These are phyloP conservation scores for Andrena bucephala DNA, from an alignment of 2,888 invertebrate genomes.

Conservation along the genomic window DNA sequence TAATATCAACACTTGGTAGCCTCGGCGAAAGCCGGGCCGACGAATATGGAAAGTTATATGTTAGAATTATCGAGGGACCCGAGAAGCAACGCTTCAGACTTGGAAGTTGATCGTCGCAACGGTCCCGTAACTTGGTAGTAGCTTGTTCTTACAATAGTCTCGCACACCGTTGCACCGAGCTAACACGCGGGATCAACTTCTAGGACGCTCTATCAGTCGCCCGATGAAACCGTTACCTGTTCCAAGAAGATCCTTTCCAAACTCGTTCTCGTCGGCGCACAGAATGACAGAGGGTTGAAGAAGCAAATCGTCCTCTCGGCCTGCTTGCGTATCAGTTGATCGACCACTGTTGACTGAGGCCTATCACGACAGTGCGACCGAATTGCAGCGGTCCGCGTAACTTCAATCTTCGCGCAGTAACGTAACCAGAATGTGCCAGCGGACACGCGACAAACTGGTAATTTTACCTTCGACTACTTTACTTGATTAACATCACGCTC, in stretches of 20 bases:
- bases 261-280: neutral
- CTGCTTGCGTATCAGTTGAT: conserved; percentile 31
- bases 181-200: neutral
- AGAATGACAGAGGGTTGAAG: conserved; percentile 2
- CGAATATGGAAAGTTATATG: neutral
- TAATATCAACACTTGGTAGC: neutral
- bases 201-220: too few species aligned
- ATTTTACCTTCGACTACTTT: neutral
- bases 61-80: neutral
- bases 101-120: too few species aligned
- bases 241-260: neutral
- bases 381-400: conserved; percentile 32
- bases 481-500: too few species aligned
- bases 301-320: neutral
- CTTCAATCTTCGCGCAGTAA: conserved; percentile 21
- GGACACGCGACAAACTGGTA: neutral
- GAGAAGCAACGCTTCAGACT: neutral
- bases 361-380: conserved; percentile 6
- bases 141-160: neutral
- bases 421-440: conserved; percentile 3
- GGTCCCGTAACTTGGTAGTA: too few species aligned
- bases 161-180: neutral
- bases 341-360: conserved; percentile 27
- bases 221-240: neutral
- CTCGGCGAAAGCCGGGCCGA: conserved; percentile 15